These are phyloP conservation scores for Parotocinclus haroldoi DNA, from an alignment of 2,797 vertebrate species.

Conservation along the genomic window DNA sequence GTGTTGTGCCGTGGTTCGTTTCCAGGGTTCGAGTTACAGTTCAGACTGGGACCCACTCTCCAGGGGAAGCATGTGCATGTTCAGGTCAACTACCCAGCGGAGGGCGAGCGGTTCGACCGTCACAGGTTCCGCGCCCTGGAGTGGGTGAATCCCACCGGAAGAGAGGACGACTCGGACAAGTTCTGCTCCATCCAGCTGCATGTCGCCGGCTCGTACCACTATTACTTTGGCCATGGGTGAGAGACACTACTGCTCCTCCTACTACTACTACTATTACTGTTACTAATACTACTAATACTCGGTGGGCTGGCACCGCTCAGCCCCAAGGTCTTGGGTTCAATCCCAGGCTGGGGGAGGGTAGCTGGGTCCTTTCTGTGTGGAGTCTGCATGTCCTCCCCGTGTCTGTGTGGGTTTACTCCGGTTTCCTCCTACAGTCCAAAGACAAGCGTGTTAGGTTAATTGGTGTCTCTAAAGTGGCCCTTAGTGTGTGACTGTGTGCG, in stretches of 20 bases:
- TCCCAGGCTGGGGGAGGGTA: too few relatives aligned
- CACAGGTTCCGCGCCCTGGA: slow-evolving; percentile 74
- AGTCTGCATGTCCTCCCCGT: too few relatives aligned
- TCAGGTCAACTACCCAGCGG: slow-evolving; percentile 86
- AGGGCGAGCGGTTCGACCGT: slow-evolving; percentile 75
- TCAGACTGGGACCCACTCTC: slow-evolving; percentile 89
- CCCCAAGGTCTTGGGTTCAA: too few relatives aligned
- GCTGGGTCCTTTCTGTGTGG: too few relatives aligned
- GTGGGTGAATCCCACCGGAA: slow-evolving; percentile 84
- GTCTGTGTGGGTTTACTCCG: too few relatives aligned
- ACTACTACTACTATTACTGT: too few relatives aligned
- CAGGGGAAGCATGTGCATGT: slow-evolving; percentile 84
- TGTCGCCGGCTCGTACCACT: slow-evolving; percentile 88
- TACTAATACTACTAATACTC: too few relatives aligned
- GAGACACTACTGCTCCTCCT: slow-evolving; percentile 53
- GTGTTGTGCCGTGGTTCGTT: slow-evolving; percentile 36
- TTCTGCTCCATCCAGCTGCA: slow-evolving; percentile 85
- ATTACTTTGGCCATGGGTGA: slow-evolving; percentile 87
- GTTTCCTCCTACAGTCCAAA: too few relatives aligned
- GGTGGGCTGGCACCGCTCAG: too few relatives aligned
- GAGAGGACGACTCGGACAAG: slow-evolving; percentile 92
- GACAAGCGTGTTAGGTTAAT: too few relatives aligned
- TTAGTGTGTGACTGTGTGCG: too few relatives aligned
- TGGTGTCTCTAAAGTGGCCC: too few relatives aligned
- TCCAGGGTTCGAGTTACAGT: slow-evolving; percentile 92